A percentile compares a stretch with the other conserved stretches of the same genome.
Conservation (phyloP, 2,888 invertebrate genomes). For the Drosophila planitibia region DNA sequence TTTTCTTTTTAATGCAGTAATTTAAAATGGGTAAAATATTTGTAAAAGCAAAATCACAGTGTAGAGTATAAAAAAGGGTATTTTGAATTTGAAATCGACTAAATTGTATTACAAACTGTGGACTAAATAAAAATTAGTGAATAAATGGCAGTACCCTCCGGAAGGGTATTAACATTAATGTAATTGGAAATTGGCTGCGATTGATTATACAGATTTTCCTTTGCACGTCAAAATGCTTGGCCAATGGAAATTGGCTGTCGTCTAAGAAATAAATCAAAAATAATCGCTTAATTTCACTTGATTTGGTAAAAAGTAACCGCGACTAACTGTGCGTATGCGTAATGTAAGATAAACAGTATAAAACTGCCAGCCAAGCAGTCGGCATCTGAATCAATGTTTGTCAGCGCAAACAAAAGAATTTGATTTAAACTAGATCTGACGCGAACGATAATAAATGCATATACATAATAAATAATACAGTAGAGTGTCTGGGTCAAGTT, state of each 20-base stretch:
- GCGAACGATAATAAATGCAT: slow-evolving; percentile 8
- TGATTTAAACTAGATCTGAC: slow-evolving; percentile 40
- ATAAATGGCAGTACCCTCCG: neutral
- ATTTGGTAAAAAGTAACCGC: slow-evolving; percentile 34
- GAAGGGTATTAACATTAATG: neutral
- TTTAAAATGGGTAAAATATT: neutral
- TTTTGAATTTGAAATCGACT: neutral
- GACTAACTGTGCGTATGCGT: slow-evolving; percentile 61
- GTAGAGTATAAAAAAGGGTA: neutral
- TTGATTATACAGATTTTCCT: slow-evolving; percentile 8
- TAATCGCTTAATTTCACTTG: slow-evolving; percentile 49
- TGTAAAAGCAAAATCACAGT: neutral
- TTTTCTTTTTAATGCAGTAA: neutral
- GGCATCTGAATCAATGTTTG: slow-evolving; percentile 58
- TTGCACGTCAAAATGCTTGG: slow-evolving; percentile 14
- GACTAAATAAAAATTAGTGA: neutral
- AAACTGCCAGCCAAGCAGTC: slow-evolving; percentile 30
- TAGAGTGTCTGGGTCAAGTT: slow-evolving; percentile 69
- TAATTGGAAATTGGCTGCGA: slow-evolving; percentile 14
- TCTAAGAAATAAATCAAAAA: slow-evolving; percentile 49
- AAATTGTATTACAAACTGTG: neutral
- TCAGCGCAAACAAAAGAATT: slow-evolving; percentile 53
- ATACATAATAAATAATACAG: slow-evolving; percentile 12
- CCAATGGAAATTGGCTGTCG: slow-evolving; percentile 6
- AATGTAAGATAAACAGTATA: slow-evolving; percentile 42